Evolutionary conservation across 2,113 vertebrate species (phyloP), one percentile per base, ranked within the genome.

Genomic region (Benthochromis sp.): DNA sequence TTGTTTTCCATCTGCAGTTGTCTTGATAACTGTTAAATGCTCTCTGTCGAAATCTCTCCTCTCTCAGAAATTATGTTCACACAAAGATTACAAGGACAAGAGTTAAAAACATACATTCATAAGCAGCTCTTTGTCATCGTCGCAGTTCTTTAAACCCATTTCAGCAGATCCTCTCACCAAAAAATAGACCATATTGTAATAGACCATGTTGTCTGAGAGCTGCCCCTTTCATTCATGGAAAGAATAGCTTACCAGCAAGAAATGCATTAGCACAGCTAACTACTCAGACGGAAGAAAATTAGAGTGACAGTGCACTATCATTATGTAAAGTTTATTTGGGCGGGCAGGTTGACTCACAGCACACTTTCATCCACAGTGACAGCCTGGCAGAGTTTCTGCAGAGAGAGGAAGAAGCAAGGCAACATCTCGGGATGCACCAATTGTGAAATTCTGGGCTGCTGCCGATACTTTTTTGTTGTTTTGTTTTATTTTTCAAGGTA

Each of bases 321-420:
- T 36, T 54, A 82, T 82, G 76, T 83, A 55, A 84, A 86, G 84
- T 87, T 89, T 90, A 91, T 90, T 85, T 71, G 81, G 80, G 19
- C 76, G 4, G 85, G 43, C 88, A 92, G 73, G 78, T 82, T 89
- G 90, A 90, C 88, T 87, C 84, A 94, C 78, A 85, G 87, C 76
- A 52, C 80, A 17, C 59, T 40, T 73, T 84, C 40, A 91, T 85
- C 86, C 82, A 85, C 63, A 59, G 79, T 78, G 92, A 92, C 87
- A 93, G 81, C 12, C 69, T 83, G 80, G 81, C 88, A 82, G 87
- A 83, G 79, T 47, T 87, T 85, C 86, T 53, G 78, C 59, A 69
- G 19, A n/a, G 52, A 45, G 36, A 76, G 21, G 4, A 40, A 34
- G 43, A 19, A 54, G 21, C 8, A 47, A 45, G 24, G 27, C 71